phyloP scores from a whole-genome alignment of 2,888 invertebrate genomes.

The Cactoblastis cactorum region DNA sequence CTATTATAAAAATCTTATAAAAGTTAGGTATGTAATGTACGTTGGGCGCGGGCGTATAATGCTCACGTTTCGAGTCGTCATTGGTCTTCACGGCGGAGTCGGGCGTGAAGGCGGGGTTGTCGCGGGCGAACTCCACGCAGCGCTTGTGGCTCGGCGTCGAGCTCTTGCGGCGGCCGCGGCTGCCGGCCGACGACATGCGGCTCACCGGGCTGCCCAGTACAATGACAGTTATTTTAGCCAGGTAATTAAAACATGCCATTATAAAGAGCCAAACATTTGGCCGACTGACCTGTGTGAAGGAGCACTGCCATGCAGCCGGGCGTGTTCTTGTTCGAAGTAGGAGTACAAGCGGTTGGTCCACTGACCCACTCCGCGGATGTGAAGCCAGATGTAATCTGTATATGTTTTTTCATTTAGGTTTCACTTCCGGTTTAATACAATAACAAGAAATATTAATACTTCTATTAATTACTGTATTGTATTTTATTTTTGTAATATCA shows the following conservation, averaged over 20 bases:
- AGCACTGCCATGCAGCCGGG: conserved; percentile 83
- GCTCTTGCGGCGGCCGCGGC: conserved; percentile 33
- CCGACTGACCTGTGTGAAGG: conserved; percentile 27
- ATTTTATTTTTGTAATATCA: too few relatives aligned
- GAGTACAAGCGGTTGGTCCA: conserved; percentile 94
- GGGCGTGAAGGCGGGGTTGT: conserved; percentile 49
- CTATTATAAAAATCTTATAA: too few relatives aligned
- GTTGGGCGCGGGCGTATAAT: too few relatives aligned
- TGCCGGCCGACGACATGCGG: conserved; percentile 45
- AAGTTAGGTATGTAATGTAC: too few relatives aligned
- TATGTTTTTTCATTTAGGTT: too few relatives aligned
- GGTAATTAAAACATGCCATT: too few relatives aligned
- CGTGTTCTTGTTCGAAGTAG: conserved; percentile 91
- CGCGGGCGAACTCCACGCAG: conserved; percentile 63
- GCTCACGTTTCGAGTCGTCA: conserved; percentile 31
- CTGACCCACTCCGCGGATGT: conserved; percentile 94
- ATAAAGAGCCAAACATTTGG: not conserved
- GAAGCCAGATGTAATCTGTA: conserved; percentile 93
- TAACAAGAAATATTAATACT: too few relatives aligned
- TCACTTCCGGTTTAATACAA: too few relatives aligned
- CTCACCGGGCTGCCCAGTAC: conserved; percentile 17
- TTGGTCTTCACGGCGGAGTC: conserved; percentile 38
- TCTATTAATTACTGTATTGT: too few relatives aligned
- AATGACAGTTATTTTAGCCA: not conserved
- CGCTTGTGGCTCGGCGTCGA: conserved; percentile 44